phyloP scores from a whole-genome alignment of 35 echinoderm and acorn worm species.

The Holothuria glaberrima region DNA sequence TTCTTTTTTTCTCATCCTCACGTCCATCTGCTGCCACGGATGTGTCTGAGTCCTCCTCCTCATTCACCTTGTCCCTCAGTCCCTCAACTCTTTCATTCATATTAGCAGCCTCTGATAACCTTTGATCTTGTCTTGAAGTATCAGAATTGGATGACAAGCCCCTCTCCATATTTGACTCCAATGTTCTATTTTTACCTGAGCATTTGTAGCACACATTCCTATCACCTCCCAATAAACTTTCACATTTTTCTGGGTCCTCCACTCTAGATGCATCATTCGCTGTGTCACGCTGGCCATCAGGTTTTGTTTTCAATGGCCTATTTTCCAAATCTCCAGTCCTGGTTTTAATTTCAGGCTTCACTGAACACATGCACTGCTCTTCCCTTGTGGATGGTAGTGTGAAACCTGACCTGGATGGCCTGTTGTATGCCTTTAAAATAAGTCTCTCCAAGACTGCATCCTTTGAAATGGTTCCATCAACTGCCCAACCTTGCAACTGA shows the following conservation, averaged over 20 bases:
- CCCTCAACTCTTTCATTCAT: background rate
- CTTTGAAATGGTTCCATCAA: conserved; percentile 34
- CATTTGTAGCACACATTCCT: conserved; percentile 13
- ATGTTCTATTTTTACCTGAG: background rate
- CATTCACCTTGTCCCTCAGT: background rate
- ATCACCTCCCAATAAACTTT: background rate
- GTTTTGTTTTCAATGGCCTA: conserved; percentile 13
- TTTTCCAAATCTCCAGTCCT: conserved; percentile 17
- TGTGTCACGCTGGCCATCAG: background rate
- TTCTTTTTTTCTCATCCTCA: background rate
- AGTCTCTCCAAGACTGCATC: conserved; percentile 47
- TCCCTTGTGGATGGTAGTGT: background rate
- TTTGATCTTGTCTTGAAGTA: too few species aligned
- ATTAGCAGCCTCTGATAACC: background rate
- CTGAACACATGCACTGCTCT: conserved; percentile 41
- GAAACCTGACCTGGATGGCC: conserved; percentile 36
- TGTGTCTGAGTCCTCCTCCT: background rate
- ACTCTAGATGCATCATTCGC: background rate
- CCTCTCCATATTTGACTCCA: too few species aligned
- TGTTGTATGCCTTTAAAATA: conserved; percentile 51
- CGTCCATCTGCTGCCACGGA: background rate
- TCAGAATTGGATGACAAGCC: too few species aligned
- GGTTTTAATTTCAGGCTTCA: conserved; percentile 41
- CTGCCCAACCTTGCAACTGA: background rate
- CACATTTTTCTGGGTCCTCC: background rate